Evolutionary conservation across 2,113 vertebrate genomes (phyloP), one percentile per base, ranked within the genome.

Genomic region (Baryphthengus martii): DNA sequence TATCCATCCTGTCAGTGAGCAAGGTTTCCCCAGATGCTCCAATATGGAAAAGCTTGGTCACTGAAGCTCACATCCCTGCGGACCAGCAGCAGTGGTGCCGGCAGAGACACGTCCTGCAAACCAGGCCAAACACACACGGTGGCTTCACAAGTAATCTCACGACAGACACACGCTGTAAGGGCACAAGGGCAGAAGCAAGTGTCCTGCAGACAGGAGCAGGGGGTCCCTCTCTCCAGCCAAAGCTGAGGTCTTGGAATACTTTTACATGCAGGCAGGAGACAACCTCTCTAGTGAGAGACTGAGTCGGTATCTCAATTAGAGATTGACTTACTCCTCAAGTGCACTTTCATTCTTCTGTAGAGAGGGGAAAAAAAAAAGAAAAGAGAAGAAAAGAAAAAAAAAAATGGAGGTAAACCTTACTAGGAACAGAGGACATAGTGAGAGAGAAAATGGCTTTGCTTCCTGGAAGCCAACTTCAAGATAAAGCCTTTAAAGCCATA

Each of bases 21-120:
- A 39, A 18, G 0, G 0, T 13, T 13, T 53, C 40, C 52, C n/a
- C 2, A 2, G 35, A 65, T 45, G 44, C 50, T 40, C 44, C 11
- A 7, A 8, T 6, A 9, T 12, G 1, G 0, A 24, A 35, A 20
- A 29, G 11, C 35, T 42, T 8, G 24, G 42, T 21, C 1, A 0
- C 44, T 28, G 25, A 28, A 58, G 29, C 33, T 5, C 11, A 29
- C 8, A 3, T 7, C 12, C 49, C 67, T 49, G 23, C 7, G 16
- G 29, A 14, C 0, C 0, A 25, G 6, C 42, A 62, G 24, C 9
- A 24, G 16, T 2, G 1, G 9, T 4, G 20, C 24, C 23, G 31
- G n/a, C 1, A 4, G 50, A 40, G 45, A 20, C 14, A 4, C 4
- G 31, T 39, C 55, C 82, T 13, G 8, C 23, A 12, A 15, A 39